Conservation (phyloP, 2,797 vertebrate genomes). For the Bryconaethiops microstoma region DNA sequence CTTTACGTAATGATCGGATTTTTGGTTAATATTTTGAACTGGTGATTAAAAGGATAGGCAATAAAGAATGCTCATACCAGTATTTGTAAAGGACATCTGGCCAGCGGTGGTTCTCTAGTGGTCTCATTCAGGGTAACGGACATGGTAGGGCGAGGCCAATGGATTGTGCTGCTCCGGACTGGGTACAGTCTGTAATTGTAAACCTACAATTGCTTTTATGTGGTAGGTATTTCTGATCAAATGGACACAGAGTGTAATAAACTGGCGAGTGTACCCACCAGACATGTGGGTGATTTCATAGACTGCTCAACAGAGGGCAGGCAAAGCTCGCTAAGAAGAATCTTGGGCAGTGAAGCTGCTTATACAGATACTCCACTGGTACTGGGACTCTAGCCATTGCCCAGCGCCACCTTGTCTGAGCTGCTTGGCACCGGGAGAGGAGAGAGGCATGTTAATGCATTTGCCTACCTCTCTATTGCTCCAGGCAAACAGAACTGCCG, state of each 20-base stretch:
- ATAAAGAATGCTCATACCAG: too few species aligned
- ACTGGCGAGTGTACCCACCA: background rate
- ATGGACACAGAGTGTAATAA: background rate
- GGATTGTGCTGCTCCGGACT: background rate
- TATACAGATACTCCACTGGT: slow-evolving; percentile 54
- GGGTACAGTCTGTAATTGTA: background rate
- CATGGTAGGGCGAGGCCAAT: background rate
- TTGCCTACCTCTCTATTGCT: slow-evolving; percentile 44
- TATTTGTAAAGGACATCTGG: too few species aligned
- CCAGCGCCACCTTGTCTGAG: slow-evolving; percentile 61
- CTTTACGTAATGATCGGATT: too few species aligned
- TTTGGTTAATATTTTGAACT: too few species aligned
- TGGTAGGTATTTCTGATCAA: background rate
- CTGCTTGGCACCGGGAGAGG: slow-evolving; percentile 40
- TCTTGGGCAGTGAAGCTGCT: slow-evolving; percentile 46
- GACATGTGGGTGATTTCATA: slow-evolving; percentile 7
- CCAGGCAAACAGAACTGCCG: slow-evolving; percentile 59
- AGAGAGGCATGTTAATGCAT: slow-evolving; percentile 27
- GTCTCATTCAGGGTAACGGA: too few species aligned
- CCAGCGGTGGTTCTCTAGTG: too few species aligned
- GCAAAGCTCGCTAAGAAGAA: slow-evolving; percentile 26
- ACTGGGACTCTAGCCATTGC: slow-evolving; percentile 21
- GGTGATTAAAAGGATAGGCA: too few species aligned
- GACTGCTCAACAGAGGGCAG: slow-evolving; percentile 40
- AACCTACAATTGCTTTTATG: background rate